phyloP scores from a whole-genome alignment of 2,797 vertebrate species.

The Enteromius unitaeniatus region DNA sequence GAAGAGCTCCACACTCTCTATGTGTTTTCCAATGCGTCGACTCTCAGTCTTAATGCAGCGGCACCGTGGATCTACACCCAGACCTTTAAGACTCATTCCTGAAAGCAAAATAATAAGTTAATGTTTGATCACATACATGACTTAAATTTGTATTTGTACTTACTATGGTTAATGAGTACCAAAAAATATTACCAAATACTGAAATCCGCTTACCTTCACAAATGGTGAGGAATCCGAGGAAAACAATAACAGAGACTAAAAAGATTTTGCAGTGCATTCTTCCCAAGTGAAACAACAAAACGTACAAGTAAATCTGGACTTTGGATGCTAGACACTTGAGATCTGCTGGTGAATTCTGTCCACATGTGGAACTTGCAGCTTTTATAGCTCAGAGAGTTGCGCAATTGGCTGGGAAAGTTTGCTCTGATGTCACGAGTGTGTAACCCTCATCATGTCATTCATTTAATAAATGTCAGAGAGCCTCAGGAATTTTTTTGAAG shows the following conservation, averaged over 20 bases:
- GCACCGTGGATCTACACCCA: constrained; percentile 60
- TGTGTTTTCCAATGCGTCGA: constrained; percentile 56
- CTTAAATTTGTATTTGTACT: neutral
- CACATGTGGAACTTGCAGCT: constrained; percentile 10
- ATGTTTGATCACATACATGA: neutral
- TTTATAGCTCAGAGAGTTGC: constrained; percentile 31
- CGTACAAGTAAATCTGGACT: neutral
- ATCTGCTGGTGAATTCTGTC: neutral
- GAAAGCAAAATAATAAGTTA: constrained; percentile 14
- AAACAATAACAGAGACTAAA: constrained; percentile 20
- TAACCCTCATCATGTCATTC: neutral
- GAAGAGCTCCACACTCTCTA: constrained; percentile 59
- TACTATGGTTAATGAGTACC: neutral
- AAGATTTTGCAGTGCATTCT: constrained; percentile 53
- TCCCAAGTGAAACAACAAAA: neutral
- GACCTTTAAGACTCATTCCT: constrained; percentile 52
- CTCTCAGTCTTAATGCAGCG: constrained; percentile 63
- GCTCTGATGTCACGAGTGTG: neutral
- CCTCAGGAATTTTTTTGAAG: neutral
- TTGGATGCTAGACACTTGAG: neutral
- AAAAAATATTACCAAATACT: neutral
- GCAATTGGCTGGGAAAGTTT: constrained; percentile 30
- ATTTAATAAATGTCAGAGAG: neutral
- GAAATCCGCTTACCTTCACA: constrained; percentile 35
- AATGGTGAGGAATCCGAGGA: constrained; percentile 42